Evolutionary conservation across 2,113 vertebrate genomes (phyloP).

Genomic region (Platanista minor): DNA sequence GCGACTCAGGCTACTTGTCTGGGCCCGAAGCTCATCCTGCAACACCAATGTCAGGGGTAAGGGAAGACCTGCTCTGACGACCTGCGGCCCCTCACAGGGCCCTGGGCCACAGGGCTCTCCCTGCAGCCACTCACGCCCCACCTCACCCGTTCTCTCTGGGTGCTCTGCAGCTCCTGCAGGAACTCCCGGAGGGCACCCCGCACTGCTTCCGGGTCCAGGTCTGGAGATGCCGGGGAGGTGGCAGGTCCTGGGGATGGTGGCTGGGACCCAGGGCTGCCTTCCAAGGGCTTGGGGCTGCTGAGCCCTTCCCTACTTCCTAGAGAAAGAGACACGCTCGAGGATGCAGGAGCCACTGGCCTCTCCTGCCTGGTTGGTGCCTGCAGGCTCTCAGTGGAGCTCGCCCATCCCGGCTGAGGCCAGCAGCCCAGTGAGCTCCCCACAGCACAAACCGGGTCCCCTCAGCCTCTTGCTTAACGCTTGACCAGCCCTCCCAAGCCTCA

Average conservation of each 20-base stretch:
- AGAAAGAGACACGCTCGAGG: background rate
- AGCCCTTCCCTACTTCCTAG: constrained; percentile 52
- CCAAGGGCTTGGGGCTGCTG: constrained; percentile 76
- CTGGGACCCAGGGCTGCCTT: constrained; percentile 75
- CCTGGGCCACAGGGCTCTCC: rapidly evolving
- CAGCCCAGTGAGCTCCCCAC: rapidly evolving
- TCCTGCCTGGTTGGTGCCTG: background rate
- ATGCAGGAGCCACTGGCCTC: background rate
- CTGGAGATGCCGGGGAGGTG: constrained; percentile 63
- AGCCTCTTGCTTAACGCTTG: background rate
- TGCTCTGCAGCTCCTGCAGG: constrained; percentile 87
- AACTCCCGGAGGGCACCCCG: constrained; percentile 88
- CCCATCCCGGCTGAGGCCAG: rapidly evolving
- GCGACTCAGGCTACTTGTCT: constrained; percentile 73
- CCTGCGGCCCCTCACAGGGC: background rate
- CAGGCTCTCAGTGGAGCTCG: rapidly evolving
- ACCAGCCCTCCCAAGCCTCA: background rate
- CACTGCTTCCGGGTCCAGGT: constrained; percentile 88
- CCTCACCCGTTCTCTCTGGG: constrained; percentile 89
- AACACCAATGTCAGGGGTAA: rapidly evolving
- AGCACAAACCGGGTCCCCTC: background rate
- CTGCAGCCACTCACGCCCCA: background rate
- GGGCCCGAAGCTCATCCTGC: constrained; percentile 87
- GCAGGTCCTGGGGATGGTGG: constrained; percentile 81
- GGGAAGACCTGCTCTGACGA: background rate